Conservation (phyloP, 64 coral and sea anemone species). For the Stichodactyla mertensii region DNA sequence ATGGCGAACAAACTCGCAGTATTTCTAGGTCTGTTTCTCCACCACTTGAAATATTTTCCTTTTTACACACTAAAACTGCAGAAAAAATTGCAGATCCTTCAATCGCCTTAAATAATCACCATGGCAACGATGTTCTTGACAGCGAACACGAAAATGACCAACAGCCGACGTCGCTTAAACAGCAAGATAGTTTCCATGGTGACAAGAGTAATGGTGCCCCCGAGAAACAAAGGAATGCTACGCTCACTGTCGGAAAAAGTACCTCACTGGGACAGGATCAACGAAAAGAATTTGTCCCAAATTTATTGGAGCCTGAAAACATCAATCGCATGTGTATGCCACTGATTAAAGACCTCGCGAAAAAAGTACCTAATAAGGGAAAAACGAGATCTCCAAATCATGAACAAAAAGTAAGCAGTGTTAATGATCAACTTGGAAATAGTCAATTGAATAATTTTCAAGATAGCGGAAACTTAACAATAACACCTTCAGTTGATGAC, state of each 20-base stretch:
- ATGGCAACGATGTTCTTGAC: background rate
- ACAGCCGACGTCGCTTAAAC: background rate
- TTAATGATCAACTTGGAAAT: background rate
- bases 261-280: background rate
- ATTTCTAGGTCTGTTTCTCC: background rate
- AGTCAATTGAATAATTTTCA: background rate
- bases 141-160: background rate
- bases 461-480: background rate
- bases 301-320: conserved; percentile 1
- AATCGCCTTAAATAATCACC: background rate
- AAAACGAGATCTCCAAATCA: background rate
- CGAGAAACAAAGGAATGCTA: background rate
- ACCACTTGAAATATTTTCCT: conserved; percentile 1
- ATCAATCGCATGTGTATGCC: conserved; percentile 21
- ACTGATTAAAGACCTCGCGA: background rate
- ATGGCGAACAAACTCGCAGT: background rate
- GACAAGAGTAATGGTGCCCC: background rate
- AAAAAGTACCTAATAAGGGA: background rate
- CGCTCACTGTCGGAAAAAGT: background rate
- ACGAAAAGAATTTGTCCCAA: background rate
- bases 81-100: background rate
- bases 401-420: background rate
- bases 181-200: background rate
- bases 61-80: background rate
- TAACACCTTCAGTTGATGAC: background rate